Evolutionary conservation across 1,140 invertebrate species (phyloP), one percentile per base, ranked within the genome.

Genomic region (Chrysomallon squamiferum): DNA sequence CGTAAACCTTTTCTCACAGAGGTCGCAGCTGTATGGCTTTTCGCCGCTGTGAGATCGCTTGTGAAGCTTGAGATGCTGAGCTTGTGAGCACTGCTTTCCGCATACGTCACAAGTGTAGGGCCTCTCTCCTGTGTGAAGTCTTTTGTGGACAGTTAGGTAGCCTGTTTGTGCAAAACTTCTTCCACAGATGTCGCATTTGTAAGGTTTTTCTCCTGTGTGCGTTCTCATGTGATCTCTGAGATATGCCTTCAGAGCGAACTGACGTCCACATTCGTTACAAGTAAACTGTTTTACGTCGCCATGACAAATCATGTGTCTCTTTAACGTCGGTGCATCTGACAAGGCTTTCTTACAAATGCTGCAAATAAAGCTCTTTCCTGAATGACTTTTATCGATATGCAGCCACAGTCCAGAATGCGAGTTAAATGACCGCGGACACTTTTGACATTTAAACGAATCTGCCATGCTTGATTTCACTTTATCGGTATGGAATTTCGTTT

Each of bases 231-330:
- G 71, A 38, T 38, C 35, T 38, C 35, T 38, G 6, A 38, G 35
- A 38, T 38, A 18, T 57, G 98, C 86, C 98, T 98, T 57, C 98
- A 87, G 3, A 20, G 22, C n/a, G 38, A 64, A 66, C n/a, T 15
- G 27, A 25, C 49, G 47, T 32, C 92, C 93, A 76, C 95, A 97
- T 0, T 91, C 91, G 62, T 90, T 87, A 78, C 95, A 97, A 77
- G 95, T 92, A 86, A 96, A 96, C 0, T 95, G 95, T 82, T 97
- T 97, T 71, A 95, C 94, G 77, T 96, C 95, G 0, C 95, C 97
- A 43, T 97, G 95, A 1, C 93, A 96, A 13, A 96, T 86, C 13
- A 95, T 88, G 80, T 96, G 94, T 0, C 94, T 96, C 87, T 96
- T 95, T 33, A 97, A 86, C 78, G 96, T 96, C 2, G 56, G 32